Evolutionary conservation across 2,113 vertebrate species (phyloP).

Genomic region (Psettodes erumei): DNA sequence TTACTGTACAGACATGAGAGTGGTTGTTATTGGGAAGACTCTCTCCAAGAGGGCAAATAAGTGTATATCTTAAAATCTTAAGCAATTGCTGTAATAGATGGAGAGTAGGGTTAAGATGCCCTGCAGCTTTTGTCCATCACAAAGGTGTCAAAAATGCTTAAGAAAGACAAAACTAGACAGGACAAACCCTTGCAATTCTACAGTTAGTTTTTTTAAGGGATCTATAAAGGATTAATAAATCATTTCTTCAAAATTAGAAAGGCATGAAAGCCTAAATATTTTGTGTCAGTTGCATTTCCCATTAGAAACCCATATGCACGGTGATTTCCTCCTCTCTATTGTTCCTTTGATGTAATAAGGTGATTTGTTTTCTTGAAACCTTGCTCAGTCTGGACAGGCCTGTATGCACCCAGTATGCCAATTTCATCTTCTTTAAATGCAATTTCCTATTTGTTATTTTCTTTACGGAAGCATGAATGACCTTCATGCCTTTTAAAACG

Average conservation of each 20-base stretch:
- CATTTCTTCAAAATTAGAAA: background rate
- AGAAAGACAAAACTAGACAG: background rate
- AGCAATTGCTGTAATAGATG: background rate
- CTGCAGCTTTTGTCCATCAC: background rate
- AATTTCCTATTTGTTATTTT: background rate
- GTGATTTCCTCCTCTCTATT: background rate
- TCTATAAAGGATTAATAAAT: background rate
- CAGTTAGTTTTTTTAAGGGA: background rate
- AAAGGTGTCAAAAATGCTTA: background rate
- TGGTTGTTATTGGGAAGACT: no score
- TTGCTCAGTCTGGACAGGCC: background rate
- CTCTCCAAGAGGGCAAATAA: background rate
- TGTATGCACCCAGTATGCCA: background rate
- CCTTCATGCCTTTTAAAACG: slow-evolving; percentile 17
- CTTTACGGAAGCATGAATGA: slow-evolving; percentile 18
- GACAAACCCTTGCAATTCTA: background rate
- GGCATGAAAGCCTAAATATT: background rate
- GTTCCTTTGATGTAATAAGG: background rate
- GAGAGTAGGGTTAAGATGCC: background rate
- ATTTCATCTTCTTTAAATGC: background rate
- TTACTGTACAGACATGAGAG: background rate
- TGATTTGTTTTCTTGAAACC: slow-evolving; percentile 3
- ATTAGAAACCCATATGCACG: background rate
- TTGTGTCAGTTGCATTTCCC: background rate
- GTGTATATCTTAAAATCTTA: background rate